Percentiles rank a stretch among this genome's conserved stretches.
phyloP scores from a whole-genome alignment of 64 coral and sea anemone species.

The Astreopora myriophthalma region DNA sequence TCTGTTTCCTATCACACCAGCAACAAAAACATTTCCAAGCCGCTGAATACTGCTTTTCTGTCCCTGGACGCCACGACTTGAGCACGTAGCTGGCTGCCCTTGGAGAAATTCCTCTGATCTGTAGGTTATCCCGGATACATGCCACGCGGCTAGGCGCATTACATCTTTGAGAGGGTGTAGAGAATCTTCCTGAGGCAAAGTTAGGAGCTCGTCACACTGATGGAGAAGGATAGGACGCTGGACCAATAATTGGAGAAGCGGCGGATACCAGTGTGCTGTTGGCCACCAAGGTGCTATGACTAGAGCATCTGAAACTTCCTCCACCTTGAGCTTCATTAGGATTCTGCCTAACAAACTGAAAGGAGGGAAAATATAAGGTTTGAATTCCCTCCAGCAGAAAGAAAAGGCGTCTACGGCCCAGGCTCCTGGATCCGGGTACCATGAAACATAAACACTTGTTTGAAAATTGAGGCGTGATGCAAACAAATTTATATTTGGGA shows the following conservation, averaged over 20 bases:
- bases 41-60: constrained; percentile 15
- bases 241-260: constrained; percentile 38
- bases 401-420: constrained; percentile 55
- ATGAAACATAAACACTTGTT: constrained; percentile 32
- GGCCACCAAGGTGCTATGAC: constrained; percentile 66
- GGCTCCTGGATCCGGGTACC: constrained; percentile 45
- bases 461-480: constrained; percentile 42
- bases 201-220: constrained; percentile 33
- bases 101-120: constrained; percentile 41
- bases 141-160: constrained; percentile 54
- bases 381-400: constrained; percentile 30
- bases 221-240: constrained; percentile 44
- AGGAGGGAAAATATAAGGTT: constrained; percentile 62
- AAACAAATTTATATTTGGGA: constrained; percentile 54
- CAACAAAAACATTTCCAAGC: constrained; percentile 59
- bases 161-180: constrained; percentile 41
- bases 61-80: constrained; percentile 56
- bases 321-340: neutral
- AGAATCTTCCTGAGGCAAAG: neutral
- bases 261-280: constrained; percentile 55
- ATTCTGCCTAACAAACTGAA: constrained; percentile 48
- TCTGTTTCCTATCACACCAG: constrained; percentile 60
- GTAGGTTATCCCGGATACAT: constrained; percentile 28
- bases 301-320: neutral
- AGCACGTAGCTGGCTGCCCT: constrained; percentile 63